Conservation (phyloP, 64 coral and sea anemone genomes). For the Platygyra sinensis region DNA sequence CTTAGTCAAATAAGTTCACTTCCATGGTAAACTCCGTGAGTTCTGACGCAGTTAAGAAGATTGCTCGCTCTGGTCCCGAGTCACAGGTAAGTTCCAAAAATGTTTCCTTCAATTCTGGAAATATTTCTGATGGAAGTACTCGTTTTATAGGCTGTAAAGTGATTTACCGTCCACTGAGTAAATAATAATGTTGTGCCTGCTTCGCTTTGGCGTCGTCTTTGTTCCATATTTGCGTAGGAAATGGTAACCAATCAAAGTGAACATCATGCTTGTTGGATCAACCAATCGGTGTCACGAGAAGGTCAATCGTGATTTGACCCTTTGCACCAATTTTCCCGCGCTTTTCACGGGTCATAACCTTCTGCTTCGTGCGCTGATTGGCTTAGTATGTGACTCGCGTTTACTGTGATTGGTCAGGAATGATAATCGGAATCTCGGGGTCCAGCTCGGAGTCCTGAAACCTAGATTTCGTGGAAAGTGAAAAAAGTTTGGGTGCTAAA, state of each 20-base stretch:
- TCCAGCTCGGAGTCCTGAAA: no score
- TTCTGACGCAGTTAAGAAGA: slow-evolving; percentile 73
- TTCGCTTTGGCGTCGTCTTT: background rate
- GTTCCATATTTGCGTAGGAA: no score
- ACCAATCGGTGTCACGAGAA: no score
- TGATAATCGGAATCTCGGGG: no score
- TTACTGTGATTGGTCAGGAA: background rate
- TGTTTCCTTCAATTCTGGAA: background rate
- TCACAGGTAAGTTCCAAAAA: slow-evolving; percentile 68
- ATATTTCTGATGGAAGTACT: background rate
- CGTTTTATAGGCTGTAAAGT: background rate
- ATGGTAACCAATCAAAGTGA: no score
- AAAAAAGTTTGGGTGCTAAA: no score
- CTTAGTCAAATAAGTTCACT: slow-evolving; percentile 69
- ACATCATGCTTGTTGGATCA: no score
- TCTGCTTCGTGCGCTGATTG: background rate
- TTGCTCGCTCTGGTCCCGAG: slow-evolving; percentile 79
- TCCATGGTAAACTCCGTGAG: slow-evolving; percentile 75
- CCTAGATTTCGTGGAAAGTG: no score
- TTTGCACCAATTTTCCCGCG: background rate
- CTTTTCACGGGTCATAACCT: background rate
- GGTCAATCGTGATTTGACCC: no score
- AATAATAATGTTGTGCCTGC: background rate
- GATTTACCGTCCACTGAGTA: background rate
- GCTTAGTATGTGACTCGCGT: background rate